Conservation (phyloP, 2,888 invertebrate species). For the Kuschelorhynchus macadamiae region DNA sequence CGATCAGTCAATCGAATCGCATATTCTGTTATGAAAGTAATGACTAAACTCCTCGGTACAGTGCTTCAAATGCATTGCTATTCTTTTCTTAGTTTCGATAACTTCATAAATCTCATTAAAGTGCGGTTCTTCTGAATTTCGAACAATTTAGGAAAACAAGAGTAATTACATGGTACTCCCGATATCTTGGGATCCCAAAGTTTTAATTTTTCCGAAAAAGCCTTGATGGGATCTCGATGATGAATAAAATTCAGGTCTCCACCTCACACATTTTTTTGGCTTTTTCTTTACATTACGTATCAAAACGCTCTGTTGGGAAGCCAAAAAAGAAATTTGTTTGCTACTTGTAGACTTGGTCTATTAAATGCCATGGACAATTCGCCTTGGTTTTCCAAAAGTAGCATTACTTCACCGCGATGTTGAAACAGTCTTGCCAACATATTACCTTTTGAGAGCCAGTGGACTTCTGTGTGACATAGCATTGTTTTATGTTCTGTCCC, state of each 20-base stretch:
- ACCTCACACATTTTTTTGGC: background rate
- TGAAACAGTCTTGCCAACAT: background rate
- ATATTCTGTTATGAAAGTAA: background rate
- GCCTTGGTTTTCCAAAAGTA: slow-evolving; percentile 4
- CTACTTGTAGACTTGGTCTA: background rate
- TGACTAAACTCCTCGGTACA: background rate
- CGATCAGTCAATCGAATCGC: background rate
- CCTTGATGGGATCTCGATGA: background rate
- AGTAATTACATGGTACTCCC: background rate
- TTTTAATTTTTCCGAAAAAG: background rate
- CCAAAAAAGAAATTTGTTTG: too few relatives aligned
- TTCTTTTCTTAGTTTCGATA: background rate
- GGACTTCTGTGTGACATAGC: background rate
- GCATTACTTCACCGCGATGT: background rate
- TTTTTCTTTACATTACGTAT: background rate
- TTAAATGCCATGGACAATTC: background rate
- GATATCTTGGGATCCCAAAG: background rate
- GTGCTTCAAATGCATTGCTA: background rate
- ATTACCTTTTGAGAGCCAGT: slow-evolving; percentile 1
- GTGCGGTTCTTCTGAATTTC: background rate
- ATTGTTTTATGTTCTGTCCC: background rate
- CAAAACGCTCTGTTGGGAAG: background rate
- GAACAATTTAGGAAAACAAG: background rate
- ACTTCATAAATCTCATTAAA: background rate
- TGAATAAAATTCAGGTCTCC: background rate